Evolutionary conservation across 2,797 vertebrate species (phyloP).

Genomic region (Lindbergichthys nudifrons): DNA sequence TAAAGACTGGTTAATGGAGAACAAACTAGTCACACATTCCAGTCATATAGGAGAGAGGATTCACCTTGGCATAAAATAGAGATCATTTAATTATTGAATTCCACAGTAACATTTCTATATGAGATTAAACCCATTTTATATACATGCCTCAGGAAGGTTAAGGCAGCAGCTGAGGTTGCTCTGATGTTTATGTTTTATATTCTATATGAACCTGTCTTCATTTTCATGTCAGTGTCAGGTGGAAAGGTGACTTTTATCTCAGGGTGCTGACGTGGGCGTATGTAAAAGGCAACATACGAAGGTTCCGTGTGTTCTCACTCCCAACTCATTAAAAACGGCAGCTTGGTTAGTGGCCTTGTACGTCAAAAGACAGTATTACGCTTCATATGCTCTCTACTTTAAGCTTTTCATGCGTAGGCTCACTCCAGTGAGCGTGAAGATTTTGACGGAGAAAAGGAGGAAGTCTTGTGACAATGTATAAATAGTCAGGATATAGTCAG

Average conservation of each 20-base stretch:
- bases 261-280: neutral
- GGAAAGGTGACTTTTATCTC: neutral
- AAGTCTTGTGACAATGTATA: too few species aligned
- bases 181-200: slow-evolving; percentile 5
- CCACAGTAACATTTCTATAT: slow-evolving; percentile 1
- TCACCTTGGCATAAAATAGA: slow-evolving; percentile 22
- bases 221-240: neutral
- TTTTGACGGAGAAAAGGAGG: too few species aligned
- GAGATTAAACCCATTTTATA: neutral
- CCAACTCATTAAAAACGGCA: too few species aligned
- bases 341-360: too few species aligned
- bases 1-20: too few species aligned
- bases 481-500: too few species aligned
- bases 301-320: neutral
- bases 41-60: neutral
- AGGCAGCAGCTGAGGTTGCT: slow-evolving; percentile 1
- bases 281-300: neutral
- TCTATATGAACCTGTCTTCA: neutral
- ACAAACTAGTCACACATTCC: too few species aligned
- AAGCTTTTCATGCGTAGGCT: too few species aligned
- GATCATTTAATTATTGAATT: slow-evolving; percentile 15
- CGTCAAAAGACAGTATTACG: too few species aligned
- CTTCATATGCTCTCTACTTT: too few species aligned
- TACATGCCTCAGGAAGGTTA: neutral
- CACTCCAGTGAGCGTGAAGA: too few species aligned